Evolutionary conservation across 2,113 vertebrate genomes (phyloP).

Genomic region (Phalacrocorax carbo): DNA sequence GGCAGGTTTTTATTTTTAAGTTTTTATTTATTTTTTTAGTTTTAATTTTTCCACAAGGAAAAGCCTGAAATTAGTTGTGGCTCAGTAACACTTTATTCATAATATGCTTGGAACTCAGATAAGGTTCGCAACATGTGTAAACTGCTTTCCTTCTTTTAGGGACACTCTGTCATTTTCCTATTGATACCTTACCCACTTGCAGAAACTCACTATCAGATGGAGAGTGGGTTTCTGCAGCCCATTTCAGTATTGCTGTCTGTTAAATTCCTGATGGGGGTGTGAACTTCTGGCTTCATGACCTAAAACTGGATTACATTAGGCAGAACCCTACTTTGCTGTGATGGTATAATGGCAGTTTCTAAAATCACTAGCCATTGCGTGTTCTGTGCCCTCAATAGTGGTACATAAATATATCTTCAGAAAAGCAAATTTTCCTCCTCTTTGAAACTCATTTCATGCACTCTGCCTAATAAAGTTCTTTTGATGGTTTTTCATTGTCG

Average conservation of each 20-base stretch:
- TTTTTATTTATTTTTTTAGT: too few relatives aligned
- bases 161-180: background rate
- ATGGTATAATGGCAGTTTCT: background rate
- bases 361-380: background rate
- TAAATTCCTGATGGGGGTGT: background rate
- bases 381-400: background rate
- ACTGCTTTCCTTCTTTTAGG: background rate
- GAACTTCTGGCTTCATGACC: background rate
- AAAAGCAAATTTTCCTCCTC: background rate
- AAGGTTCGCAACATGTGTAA: rapidly evolving
- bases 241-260: background rate
- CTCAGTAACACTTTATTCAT: background rate
- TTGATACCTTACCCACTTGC: background rate
- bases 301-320: background rate
- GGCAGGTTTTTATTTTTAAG: background rate
- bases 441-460: background rate
- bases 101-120: background rate
- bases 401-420: background rate
- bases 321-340: background rate
- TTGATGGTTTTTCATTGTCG: background rate
- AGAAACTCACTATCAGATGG: background rate
- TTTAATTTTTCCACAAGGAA: background rate
- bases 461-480: background rate
- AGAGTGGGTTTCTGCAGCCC: background rate
- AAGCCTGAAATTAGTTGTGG: background rate